Conservation (phyloP, 1,140 invertebrate genomes). For the Mesaphorura yosii region DNA sequence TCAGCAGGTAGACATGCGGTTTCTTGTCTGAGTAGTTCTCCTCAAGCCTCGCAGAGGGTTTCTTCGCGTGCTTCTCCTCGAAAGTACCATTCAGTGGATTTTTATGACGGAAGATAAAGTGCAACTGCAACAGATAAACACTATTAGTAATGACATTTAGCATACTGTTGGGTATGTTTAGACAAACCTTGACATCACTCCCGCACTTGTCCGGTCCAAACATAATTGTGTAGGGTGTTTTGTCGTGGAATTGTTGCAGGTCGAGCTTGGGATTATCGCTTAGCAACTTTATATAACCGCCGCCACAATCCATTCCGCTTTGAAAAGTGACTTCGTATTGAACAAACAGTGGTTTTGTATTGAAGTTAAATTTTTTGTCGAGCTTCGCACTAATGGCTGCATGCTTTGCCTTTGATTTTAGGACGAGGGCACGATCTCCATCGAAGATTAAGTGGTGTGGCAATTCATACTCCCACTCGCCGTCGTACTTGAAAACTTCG, state of each 20-base stretch:
- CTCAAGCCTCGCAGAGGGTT: constrained; percentile 70
- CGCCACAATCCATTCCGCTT: constrained; percentile 97
- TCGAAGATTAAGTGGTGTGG: constrained; percentile 60
- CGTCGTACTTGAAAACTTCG: constrained; percentile 89
- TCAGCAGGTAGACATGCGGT: constrained; percentile 86
- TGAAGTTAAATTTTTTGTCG: constrained; percentile 71
- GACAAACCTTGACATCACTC: constrained; percentile 68
- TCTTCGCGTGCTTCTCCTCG: constrained; percentile 85
- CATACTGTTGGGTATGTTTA: neutral
- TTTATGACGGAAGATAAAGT: constrained; percentile 94
- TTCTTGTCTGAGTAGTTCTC: constrained; percentile 88
- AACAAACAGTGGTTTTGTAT: constrained; percentile 73
- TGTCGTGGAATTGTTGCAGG: constrained; percentile 79
- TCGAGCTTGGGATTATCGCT: constrained; percentile 55
- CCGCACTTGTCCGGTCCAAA: constrained; percentile 99
- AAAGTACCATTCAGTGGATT: constrained; percentile 83
- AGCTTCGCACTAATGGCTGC: constrained; percentile 82
- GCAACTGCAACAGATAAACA: constrained; percentile 46
- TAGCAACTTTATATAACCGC: constrained; percentile 91
- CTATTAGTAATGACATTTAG: neutral
- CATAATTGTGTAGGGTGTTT: constrained; percentile 96
- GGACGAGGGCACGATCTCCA: constrained; percentile 75
- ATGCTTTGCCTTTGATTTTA: constrained; percentile 92
- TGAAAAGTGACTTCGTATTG: constrained; percentile 80
- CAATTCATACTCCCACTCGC: constrained; percentile 66